Base-by-base conservation (phyloP, 2,113 vertebrate species). In the Mellivora capensis region DNA sequence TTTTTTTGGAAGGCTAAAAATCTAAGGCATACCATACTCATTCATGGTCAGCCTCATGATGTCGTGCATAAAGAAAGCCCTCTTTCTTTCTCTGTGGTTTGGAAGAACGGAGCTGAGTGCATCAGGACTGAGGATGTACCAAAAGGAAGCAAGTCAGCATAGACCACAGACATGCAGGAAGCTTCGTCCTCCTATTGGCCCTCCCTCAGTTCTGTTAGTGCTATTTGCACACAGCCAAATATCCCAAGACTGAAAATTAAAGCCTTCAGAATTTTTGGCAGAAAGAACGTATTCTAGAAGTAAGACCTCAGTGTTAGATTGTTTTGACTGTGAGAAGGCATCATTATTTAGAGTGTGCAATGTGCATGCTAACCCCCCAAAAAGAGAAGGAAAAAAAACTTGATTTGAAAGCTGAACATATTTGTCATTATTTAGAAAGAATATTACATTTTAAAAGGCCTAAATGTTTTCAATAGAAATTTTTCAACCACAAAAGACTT, bases 181-280 rank as follows among this genome's bases (percentile, higher is more conserved):
- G 72, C 54, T 89, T 59, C 6, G 2, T 29, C 11, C 7, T 57
- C 42, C 80, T 59, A 8, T 17, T 61, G 61, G 52, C 67, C 62
- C 34, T 88, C 11, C 74, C 69, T 31, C 77, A 84, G 61, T 76
- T 96, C 8, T 61, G 23, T 52, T 34, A 54, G 31, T 37, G 3
- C 10, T 96, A 67, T 96, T 95, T 92, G 34, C 21, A 67, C 90
- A 59, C 9, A 71, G 94, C 14, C 90, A 97, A 94, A 76, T 80
- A 93, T 8, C 54, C 62, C 31, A 91, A 72, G 27, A 92, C 25
- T 57, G 14, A 97, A 97, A 95, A 96, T 49, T 67, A 95, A 95
- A 97, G 76, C 5, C 62, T 90, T 97, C 84, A 74, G 76, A 93
- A 71, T 47, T n/a, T 59, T 90, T 95, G 62, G 62, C 93, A 91